These are phyloP conservation scores for Microcebus tavaratra DNA, from an alignment of 2,113 vertebrate species.

Conservation along the genomic window DNA sequence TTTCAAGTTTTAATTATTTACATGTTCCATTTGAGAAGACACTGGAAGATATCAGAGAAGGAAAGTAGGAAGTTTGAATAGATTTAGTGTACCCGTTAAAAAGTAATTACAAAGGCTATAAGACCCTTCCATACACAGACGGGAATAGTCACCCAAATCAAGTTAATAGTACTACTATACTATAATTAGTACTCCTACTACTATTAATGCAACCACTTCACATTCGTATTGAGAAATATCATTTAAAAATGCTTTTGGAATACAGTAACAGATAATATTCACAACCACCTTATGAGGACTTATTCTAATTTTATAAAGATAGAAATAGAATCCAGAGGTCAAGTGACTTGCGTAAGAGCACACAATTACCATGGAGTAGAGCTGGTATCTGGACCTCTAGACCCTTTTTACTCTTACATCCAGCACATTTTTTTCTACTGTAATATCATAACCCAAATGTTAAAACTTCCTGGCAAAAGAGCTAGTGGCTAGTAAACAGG, in stretches of 20 bases:
- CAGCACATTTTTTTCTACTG: neutral
- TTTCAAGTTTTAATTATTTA: slow-evolving; percentile 7
- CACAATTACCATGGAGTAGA: neutral
- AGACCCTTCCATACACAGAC: neutral
- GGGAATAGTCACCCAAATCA: neutral
- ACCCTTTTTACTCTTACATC: neutral
- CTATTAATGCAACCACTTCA: neutral
- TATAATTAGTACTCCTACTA: neutral
- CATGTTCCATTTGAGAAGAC: neutral
- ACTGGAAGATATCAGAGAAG: neutral
- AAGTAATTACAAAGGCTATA: neutral
- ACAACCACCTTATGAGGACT: neutral
- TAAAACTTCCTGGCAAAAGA: neutral
- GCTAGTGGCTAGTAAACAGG: neutral
- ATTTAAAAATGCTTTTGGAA: neutral
- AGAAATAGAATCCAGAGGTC: neutral
- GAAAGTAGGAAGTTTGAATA: neutral
- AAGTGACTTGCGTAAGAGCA: neutral
- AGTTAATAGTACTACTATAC: neutral
- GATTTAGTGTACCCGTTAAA: neutral
- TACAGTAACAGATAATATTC: neutral
- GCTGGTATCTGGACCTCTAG: neutral
- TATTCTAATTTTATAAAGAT: neutral
- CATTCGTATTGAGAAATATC: neutral
- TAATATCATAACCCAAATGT: neutral